Conservation (phyloP, 2,797 vertebrate species). For the Poeciliopsis presidionis region DNA sequence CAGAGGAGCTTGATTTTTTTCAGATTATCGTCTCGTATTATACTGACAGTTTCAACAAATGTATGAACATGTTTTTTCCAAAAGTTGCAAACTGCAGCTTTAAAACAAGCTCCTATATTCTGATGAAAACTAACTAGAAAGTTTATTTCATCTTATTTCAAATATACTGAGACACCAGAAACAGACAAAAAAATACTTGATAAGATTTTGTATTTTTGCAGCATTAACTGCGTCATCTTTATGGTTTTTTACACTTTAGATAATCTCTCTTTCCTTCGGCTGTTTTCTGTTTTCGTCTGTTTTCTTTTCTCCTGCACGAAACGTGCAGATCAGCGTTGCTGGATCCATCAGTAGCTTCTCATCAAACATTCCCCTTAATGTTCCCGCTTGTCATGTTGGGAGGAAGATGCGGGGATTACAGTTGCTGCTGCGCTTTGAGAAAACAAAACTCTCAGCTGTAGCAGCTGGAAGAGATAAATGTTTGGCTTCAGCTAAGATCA, state of each 20-base stretch:
- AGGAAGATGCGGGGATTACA: constrained; percentile 36
- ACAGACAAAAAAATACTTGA: no score
- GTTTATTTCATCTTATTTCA: no score
- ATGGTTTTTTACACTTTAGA: constrained; percentile 10
- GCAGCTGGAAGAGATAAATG: constrained; percentile 56
- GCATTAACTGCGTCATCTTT: neutral
- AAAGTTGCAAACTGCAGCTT: no score
- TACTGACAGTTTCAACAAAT: no score
- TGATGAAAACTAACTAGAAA: no score
- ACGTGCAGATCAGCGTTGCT: constrained; percentile 43
- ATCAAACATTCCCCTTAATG: constrained; percentile 41
- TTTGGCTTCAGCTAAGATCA: constrained; percentile 45
- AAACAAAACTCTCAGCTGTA: constrained; percentile 54
- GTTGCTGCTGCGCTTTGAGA: constrained; percentile 45
- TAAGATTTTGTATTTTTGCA: no score
- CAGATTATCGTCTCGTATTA: no score
- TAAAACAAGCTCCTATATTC: no score
- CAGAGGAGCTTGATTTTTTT: no score
- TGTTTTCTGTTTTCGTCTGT: constrained; percentile 37
- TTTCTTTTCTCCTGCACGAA: constrained; percentile 39
- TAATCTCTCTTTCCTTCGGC: constrained; percentile 16
- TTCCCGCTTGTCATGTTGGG: constrained; percentile 46
- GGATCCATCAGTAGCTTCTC: constrained; percentile 50
- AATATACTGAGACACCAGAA: no score
- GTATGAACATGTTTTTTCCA: no score